Base-by-base conservation (phyloP, 2,888 invertebrate genomes). In the Lordiphosa fenestrarum region DNA sequence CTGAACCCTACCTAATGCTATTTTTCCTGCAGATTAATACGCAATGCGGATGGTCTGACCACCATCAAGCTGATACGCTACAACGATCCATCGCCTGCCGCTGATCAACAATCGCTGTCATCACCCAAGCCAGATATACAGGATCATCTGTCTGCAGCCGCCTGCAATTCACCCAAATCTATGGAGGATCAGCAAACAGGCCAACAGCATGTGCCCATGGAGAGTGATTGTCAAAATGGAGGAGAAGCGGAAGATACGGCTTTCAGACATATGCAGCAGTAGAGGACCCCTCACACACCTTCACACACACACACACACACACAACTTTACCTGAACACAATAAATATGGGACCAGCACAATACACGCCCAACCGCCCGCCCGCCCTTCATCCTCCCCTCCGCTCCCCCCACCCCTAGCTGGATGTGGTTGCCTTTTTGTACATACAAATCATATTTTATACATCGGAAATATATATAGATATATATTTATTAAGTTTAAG, bases 31-130 rank as follows among this genome's bases (percentile, higher is more conserved):
- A 90, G 90, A 71, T 84, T 90, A 55, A 90, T 90, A 60, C 87
- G 89, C 53, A 90, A 90, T 73, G 89, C 90, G 47, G 90, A 90
- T 74, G 90, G 90, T 6, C 59, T 90, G 51, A 90, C 90, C 23
- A 90, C 90, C 67, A 90, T 90, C 49, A 89, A 89, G 83, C 66
- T 90, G 59, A 88, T 90, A 78, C 89, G 89, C 48, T 89, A 88
- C 67, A 88, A 88, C 63, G 87, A 87, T 15, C 54, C 65, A 12
- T 56, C 64, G 21, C 44, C 69, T 1, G 48, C 64, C 30, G 40
- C 65, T 15, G 59, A 53, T 10, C 42, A 25, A 15, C 38, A 44
- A 44, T 33, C 44, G 12, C 10, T 44, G 15, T 33, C 15, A 13
- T 64, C 67, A 25, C 60, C 75, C 19, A 65, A 73, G 49, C 39